Base-by-base conservation (phyloP, 2,113 vertebrate genomes). In the Xenopus tropicalis region DNA sequence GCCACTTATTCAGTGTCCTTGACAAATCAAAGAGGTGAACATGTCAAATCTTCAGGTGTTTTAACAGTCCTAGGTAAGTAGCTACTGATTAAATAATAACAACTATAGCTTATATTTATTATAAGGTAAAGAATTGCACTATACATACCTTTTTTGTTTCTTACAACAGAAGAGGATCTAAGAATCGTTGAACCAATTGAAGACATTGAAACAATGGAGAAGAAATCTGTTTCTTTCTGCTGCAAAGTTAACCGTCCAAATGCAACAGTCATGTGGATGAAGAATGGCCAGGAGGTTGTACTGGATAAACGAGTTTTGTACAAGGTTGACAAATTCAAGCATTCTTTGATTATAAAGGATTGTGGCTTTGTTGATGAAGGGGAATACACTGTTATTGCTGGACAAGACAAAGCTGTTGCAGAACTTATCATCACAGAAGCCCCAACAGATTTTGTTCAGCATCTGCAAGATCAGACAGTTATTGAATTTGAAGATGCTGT, bases 361-460 rank as follows among this genome's bases (percentile, higher is more conserved):
- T 98, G 96, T 62, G 80, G 87, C 14, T 94, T 98, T 90, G 86
- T 91, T 24, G 97, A 99, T 61, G 97, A 99, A 87, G 95, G 96
- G 17, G 97, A 98, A 87, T 98, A 98, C 71, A 87, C 90, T 1
- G 96, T 94, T 43, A 80, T 88, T 56, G 93, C 93, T 22, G 96
- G 96, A 20, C 86, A 94, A 13, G 95, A 95, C 83, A 97, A 92
- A 83, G 96, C 96, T 8, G 83, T 90, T 0, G 96, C 95, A 0
- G 96, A 99, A 70, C 91, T 99, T 77, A 91, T 99, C 20, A 97
- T 99, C 80, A 95, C 94, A 59, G 97, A 99, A 84, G 97, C 97
- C 1, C 97, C 97, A 0, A 90, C 97, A 11, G 97, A 99, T 79
- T 99, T 99, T 82, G 87, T 88, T 1, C 86, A 93, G 1, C 92